Conservation (phyloP, 2,797 vertebrate species). For the Fistularia tabacaria region DNA sequence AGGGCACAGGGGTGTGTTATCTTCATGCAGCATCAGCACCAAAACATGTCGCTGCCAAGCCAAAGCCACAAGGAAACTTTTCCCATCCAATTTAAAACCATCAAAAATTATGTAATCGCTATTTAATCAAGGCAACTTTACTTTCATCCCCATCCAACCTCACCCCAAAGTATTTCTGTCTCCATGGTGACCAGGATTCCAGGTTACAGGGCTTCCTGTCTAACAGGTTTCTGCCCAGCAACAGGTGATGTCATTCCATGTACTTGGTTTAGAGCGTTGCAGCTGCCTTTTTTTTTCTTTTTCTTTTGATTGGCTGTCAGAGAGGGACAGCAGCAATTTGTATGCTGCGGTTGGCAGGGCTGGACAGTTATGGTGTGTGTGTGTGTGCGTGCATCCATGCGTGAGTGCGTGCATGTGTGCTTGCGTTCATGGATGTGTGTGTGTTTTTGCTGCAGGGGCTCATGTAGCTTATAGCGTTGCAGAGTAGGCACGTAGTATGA, state of each 20-base stretch:
- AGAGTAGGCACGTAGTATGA: slow-evolving; percentile 39
- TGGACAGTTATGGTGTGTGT: slow-evolving; percentile 5
- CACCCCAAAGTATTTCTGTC: slow-evolving; percentile 62
- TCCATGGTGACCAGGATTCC: slow-evolving; percentile 73
- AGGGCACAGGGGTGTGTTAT: not conserved
- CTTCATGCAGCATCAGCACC: slow-evolving; percentile 1
- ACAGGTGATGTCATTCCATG: slow-evolving; percentile 76
- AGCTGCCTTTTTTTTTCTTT: slow-evolving; percentile 36
- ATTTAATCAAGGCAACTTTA: not conserved
- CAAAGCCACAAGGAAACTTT: not conserved
- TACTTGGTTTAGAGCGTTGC: slow-evolving; percentile 40
- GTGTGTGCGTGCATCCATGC: slow-evolving; percentile 3
- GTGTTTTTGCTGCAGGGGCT: slow-evolving; percentile 39
- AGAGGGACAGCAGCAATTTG: slow-evolving; percentile 12
- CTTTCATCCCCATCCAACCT: slow-evolving; percentile 30
- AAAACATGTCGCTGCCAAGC: not conserved
- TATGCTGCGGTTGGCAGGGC: slow-evolving; percentile 48
- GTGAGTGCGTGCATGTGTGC: slow-evolving; percentile 22
- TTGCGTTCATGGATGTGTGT: slow-evolving; percentile 24
- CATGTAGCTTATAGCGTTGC: slow-evolving; percentile 25
- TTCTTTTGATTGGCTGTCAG: slow-evolving; percentile 55
- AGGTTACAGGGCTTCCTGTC: slow-evolving; percentile 71
- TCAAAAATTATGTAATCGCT: not conserved
- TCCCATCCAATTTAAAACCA: not conserved
- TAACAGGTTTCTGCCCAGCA: slow-evolving; percentile 71